Percentiles rank a stretch among this genome's conserved stretches.
These are phyloP conservation scores for Carabus problematicus DNA, from an alignment of 2,888 invertebrate species.

Conservation along the genomic window DNA sequence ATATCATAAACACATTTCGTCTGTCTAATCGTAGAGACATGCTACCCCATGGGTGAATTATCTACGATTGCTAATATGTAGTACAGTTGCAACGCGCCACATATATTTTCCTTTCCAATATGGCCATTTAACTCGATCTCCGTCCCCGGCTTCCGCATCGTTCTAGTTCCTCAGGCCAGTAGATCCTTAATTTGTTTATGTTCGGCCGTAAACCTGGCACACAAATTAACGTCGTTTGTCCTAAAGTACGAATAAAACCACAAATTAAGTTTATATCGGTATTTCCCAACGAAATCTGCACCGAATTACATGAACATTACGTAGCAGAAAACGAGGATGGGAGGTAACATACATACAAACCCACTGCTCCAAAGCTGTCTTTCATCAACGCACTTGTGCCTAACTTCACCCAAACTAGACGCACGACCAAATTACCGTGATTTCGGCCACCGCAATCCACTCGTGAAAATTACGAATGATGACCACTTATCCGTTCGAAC, in stretches of 20 bases:
- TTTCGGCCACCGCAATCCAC: slow-evolving; percentile 14
- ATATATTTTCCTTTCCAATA: too few relatives aligned
- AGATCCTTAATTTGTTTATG: slow-evolving; percentile 41
- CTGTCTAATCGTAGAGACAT: too few relatives aligned
- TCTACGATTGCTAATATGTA: too few relatives aligned
- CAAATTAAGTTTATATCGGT: slow-evolving; percentile 42
- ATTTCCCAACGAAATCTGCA: slow-evolving; percentile 42
- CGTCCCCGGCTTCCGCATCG: too few relatives aligned
- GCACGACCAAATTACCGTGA: slow-evolving; percentile 15
- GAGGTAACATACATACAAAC: too few relatives aligned
- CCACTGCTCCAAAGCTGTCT: too few relatives aligned
- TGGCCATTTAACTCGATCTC: too few relatives aligned
- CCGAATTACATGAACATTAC: slow-evolving; percentile 41
- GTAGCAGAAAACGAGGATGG: neutral
- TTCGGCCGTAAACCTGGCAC: slow-evolving; percentile 39
- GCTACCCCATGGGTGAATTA: too few relatives aligned
- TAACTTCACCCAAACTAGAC: too few relatives aligned
- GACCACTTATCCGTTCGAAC: slow-evolving; percentile 6
- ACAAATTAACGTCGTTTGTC: slow-evolving; percentile 43
- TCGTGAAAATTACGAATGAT: slow-evolving; percentile 23
- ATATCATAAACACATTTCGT: too few relatives aligned
- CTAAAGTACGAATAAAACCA: slow-evolving; percentile 42
- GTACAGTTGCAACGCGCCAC: too few relatives aligned
- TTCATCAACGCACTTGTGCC: too few relatives aligned
- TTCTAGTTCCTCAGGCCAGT: slow-evolving; percentile 17